Evolutionary conservation across 2,113 vertebrate genomes (phyloP), one percentile per base, ranked within the genome.

Genomic region (Probosciger aterrimus): DNA sequence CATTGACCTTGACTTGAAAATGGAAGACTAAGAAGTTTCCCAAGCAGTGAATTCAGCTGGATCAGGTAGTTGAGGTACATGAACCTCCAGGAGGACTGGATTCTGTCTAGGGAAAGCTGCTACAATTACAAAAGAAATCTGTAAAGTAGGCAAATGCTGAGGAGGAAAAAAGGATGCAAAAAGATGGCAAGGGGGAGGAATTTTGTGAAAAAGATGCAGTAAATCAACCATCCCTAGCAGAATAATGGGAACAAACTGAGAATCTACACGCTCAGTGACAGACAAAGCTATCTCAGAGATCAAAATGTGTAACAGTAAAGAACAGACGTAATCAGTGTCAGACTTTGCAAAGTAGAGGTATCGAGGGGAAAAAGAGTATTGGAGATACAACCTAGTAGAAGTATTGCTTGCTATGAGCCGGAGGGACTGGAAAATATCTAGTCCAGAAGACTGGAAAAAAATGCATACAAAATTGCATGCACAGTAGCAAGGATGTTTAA

Each of bases 401-500:
- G 8, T 4, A 81, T 25, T 46, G 31, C 46, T 75, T 75, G 13
- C n/a, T 13, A 16, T 10, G 49, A 94, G 31, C 68, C 75, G 67
- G 37, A 77, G 41, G 19, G 44, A 80, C 63, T 81, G 53, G 64
- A 94, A 86, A 80, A 80, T 12, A 84, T 30, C 65, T 76, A 49
- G 44, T 69, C 28, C 11, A 41, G 35, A 73, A 65, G 57, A 76
- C 16, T 79, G 33, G 63, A 79, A 88, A 91, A 80, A 95, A 19
- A 76, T 69, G 49, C 44, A 43, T 12, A 14, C 23, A 65, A 62
- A 82, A 70, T 39, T 6, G 3, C 31, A n/a, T 11, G 60, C 41
- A 62, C 79, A 53, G 94, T 83, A 94, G 76, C 86, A 74, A 90
- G 68, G 94, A 80, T 67, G 75, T 69, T 82, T 83, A 67, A 94